Evolutionary conservation across 2,888 invertebrate genomes (phyloP), one percentile per base, ranked within the genome.

Genomic region (Drosophila basisetae): DNA sequence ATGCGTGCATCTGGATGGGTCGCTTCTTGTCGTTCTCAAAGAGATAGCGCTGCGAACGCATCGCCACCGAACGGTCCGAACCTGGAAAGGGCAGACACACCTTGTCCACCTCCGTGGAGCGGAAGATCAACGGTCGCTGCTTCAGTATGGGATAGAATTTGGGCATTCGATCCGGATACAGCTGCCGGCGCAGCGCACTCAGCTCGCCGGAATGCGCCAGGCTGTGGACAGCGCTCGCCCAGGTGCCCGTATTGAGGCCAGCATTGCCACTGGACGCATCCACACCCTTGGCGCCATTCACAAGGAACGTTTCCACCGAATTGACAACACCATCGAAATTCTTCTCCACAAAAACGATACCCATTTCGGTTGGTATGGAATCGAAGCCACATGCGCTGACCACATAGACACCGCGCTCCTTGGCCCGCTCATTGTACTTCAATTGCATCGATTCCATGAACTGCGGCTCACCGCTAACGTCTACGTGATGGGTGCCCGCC

Each of bases 301-400:
- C 94, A 56, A 98, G 80, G 91, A 96, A 98, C 1, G 96, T 95
- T 92, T 96, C 96, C 55, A 96, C 95, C 0, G 96, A 96, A 93
- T 98, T 97, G 10, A 98, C 91, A 25, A 96, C 95, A 30, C 96
- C 93, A 76, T 95, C 94, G 91, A 98, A 98, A 85, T 97, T 95
- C 78, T 96, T 94, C 89, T 96, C 95, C 49, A 97, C 94, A 92
- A 95, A 97, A n/a, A 96, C 93, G 0, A 97, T 94, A 1, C 99
- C 99, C 93, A 98, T 94, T 91, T 99, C 99, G 55, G 95, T 95
- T 22, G 99, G 98, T 79, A 99, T 96, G 89, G 97, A 97, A 93
- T 99, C 99, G 92, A 97, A 97, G 37, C 99, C 99, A 94, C 98
- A 99, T 2, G 98, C 96, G 80, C 97, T 98, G 35, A 99, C 94